Evolutionary conservation across 1,140 invertebrate genomes (phyloP), one percentile per base, ranked within the genome.

Genomic region (Leptopilina boulardi): DNA sequence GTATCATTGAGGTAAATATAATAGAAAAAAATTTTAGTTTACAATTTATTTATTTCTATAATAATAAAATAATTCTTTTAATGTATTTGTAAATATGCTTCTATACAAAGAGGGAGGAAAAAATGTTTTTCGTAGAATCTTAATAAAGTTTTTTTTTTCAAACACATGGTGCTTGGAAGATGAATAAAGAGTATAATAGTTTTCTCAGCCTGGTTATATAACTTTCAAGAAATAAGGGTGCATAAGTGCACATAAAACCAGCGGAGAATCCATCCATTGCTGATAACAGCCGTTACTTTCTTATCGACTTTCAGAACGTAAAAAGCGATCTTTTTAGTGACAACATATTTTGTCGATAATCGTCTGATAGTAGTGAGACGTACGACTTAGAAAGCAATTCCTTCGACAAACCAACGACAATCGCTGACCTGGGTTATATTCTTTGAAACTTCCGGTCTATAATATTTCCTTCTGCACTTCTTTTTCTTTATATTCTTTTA

Each of bases 1-100:
- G 90, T 71, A 89, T 90, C 38, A 85, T 91, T 66, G 89, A 91
- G 85, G 90, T 90, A 66, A 78, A 78, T 71, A 34, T 71, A 6
- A 23, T 6, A 30, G 26, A 5, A 30, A 5, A 38, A 4, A 38
- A 9, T 6, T 38, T 38, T 38, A 2, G 2, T 34, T 34, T 34
- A 34, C 30, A 2, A 34, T 34, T n/a, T n/a, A n/a, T n/a, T n/a
- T n/a, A n/a, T n/a, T n/a, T n/a, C n/a, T n/a, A n/a, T n/a, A n/a
- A n/a, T n/a, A n/a, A n/a, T n/a, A n/a, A n/a, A n/a, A n/a, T n/a
- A n/a, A n/a, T n/a, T n/a, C n/a, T n/a, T n/a, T n/a, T n/a, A n/a
- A n/a, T n/a, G n/a, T n/a, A n/a, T n/a, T n/a, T n/a, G n/a, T n/a
- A n/a, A n/a, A n/a, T n/a, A n/a, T n/a, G n/a, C 34, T 4, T 38